Conservation (phyloP, 2,113 vertebrate genomes). For the Canis aureus region DNA sequence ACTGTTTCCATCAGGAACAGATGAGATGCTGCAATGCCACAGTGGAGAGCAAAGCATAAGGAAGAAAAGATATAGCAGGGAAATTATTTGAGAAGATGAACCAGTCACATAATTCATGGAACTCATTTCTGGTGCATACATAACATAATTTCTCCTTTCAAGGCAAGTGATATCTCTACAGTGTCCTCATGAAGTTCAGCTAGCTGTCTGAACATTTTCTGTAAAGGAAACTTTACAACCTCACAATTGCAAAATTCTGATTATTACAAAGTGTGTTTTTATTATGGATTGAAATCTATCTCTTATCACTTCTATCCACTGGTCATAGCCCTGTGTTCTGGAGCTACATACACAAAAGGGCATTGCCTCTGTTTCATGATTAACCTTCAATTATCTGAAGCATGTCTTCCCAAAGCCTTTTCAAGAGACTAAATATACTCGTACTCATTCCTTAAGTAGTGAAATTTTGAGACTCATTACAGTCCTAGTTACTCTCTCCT, state of each 20-base stretch:
- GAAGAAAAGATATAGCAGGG: not conserved
- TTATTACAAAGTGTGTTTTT: not conserved
- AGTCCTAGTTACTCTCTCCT: not conserved
- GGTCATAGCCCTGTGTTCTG: not conserved
- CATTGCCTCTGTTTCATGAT: not conserved
- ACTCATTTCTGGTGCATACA: not conserved
- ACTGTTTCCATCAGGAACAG: not conserved
- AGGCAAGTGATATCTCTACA: not conserved
- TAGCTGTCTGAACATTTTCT: not conserved
- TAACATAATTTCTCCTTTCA: not conserved
- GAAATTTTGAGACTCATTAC: not conserved
- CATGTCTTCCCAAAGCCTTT: not conserved
- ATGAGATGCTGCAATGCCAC: not conserved
- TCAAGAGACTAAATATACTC: not conserved
- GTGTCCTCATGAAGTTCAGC: not conserved
- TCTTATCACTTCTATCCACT: not conserved
- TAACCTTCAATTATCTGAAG: not conserved
- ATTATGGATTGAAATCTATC: not conserved
- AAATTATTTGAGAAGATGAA: conserved; percentile 1
- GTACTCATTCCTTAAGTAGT: not conserved
- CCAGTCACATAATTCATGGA: not conserved
- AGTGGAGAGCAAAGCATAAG: not conserved
- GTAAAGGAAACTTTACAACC: not conserved
- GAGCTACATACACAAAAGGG: not conserved
- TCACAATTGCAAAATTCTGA: not conserved